Evolutionary conservation across 1,140 invertebrate genomes (phyloP).

Genomic region (Zophobas morio): DNA sequence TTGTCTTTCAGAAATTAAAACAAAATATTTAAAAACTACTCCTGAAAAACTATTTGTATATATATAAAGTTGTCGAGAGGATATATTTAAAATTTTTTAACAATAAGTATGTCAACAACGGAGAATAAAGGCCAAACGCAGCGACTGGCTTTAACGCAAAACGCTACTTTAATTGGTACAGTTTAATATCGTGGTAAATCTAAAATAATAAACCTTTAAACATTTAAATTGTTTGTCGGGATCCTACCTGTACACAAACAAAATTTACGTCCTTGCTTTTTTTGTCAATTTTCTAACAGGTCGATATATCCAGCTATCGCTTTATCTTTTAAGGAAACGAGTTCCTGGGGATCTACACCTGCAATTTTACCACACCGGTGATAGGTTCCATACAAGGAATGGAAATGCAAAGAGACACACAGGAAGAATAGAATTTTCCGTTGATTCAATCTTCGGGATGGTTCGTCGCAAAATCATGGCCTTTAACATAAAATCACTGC

Average conservation of each 20-base stretch:
- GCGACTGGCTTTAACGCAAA: too few relatives aligned
- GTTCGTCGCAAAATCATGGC: neutral
- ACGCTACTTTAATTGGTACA: neutral
- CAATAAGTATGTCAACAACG: too few relatives aligned
- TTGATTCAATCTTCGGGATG: slow-evolving; percentile 29
- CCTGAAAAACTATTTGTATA: too few relatives aligned
- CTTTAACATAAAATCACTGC: slow-evolving; percentile 23
- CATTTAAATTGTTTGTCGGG: too few relatives aligned
- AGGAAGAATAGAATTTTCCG: slow-evolving; percentile 22
- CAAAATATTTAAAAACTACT: too few relatives aligned
- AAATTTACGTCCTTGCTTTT: slow-evolving; percentile 11
- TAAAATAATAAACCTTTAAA: neutral
- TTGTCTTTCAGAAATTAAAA: too few relatives aligned
- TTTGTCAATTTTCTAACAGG: slow-evolving; percentile 32
- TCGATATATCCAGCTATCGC: slow-evolving; percentile 31
- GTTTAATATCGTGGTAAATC: too few relatives aligned
- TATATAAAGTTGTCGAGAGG: too few relatives aligned
- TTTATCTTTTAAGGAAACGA: slow-evolving; percentile 39
- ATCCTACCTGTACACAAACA: neutral
- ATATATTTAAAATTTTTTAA: too few relatives aligned
- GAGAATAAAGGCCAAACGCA: too few relatives aligned
- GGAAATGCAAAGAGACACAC: slow-evolving; percentile 28
- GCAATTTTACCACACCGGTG: slow-evolving; percentile 33
- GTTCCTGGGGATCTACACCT: slow-evolving; percentile 22
- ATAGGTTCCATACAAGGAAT: slow-evolving; percentile 26